Conservation (phyloP, 2,113 vertebrate species). For the Psilopsiagon aymara region DNA sequence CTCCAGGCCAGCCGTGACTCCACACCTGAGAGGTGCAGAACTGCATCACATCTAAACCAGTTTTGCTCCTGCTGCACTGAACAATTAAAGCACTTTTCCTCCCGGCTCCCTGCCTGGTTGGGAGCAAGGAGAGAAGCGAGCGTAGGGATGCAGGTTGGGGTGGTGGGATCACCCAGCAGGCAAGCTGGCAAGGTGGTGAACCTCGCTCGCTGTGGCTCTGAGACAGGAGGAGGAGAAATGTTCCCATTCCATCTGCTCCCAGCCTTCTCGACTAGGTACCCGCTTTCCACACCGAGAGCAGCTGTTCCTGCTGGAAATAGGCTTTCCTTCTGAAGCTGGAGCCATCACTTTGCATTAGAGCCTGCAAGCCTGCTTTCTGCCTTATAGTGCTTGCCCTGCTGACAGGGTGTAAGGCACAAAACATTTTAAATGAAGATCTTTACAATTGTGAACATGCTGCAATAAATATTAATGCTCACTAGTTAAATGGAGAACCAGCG, state of each 20-base stretch:
- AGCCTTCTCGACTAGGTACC: constrained; percentile 17
- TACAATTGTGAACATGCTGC: constrained; percentile 67
- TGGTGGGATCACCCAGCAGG: constrained; percentile 7
- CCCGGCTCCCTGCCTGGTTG: background rate
- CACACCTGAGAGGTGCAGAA: background rate
- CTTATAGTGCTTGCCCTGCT: constrained; percentile 66
- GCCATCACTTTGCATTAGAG: constrained; percentile 73
- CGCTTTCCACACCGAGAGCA: constrained; percentile 37
- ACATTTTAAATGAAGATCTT: constrained; percentile 71
- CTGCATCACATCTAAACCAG: background rate
- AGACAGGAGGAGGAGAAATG: background rate
- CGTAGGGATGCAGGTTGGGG: background rate
- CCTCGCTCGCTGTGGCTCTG: background rate
- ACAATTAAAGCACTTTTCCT: background rate
- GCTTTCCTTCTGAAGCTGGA: constrained; percentile 68
- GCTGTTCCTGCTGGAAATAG: constrained; percentile 75
- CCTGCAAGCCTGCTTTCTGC: constrained; percentile 65
- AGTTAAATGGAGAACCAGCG: constrained; percentile 52
- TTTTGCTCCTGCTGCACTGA: background rate
- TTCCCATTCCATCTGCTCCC: constrained; percentile 65
- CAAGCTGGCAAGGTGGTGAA: constrained; percentile 55
- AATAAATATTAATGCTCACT: constrained; percentile 73
- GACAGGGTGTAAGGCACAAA: constrained; percentile 73
- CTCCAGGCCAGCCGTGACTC: background rate
- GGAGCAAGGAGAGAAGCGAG: background rate